Percentiles rank a stretch among this genome's conserved stretches.
phyloP scores from a whole-genome alignment of 2,113 vertebrate genomes.

The Nycticebus coucang region DNA sequence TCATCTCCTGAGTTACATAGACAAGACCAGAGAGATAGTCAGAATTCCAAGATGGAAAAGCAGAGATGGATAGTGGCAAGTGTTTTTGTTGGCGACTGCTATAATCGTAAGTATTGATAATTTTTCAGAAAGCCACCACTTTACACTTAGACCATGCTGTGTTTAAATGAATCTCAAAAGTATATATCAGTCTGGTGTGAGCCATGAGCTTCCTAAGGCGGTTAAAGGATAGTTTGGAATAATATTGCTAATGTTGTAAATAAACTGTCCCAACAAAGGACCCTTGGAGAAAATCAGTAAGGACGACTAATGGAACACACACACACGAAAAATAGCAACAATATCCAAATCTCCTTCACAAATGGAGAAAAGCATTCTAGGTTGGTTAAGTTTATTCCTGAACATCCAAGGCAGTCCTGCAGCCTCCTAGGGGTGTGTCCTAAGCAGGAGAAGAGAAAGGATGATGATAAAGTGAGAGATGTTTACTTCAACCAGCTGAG shows the following conservation, averaged over 20 bases:
- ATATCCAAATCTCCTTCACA: not conserved
- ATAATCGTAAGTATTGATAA: not conserved
- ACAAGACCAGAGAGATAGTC: not conserved
- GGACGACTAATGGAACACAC: not conserved
- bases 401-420: not conserved
- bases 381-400: not conserved
- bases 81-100: not conserved
- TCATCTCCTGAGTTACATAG: not conserved
- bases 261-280: not conserved
- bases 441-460: not conserved
- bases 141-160: not conserved
- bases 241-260: not conserved
- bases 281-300: not conserved
- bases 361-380: not conserved
- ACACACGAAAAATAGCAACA: not conserved
- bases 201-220: not conserved
- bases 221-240: conserved; percentile 19
- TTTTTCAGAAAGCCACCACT: not conserved
- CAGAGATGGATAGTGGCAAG: not conserved
- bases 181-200: not conserved
- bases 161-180: conserved; percentile 17
- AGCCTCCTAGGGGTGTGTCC: not conserved
- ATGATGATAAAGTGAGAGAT: not conserved
- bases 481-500: not conserved
- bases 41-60: not conserved